phyloP scores from a whole-genome alignment of 2,797 vertebrate species.

The Chrysocyon brachyurus region DNA sequence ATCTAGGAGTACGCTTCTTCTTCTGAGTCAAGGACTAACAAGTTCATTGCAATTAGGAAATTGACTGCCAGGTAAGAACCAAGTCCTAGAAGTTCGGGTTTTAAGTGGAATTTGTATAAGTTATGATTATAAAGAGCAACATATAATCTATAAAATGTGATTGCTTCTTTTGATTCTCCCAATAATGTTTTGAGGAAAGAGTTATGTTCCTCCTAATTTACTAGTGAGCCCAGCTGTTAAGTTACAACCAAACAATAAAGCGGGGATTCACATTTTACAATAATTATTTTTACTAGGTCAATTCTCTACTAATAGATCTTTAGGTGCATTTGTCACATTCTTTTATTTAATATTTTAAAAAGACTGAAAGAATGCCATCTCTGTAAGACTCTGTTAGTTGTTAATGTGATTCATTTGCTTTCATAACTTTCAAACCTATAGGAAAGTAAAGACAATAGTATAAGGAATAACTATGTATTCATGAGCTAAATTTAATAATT shows the following conservation, averaged over 20 bases:
- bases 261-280: conserved; percentile 27
- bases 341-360: conserved; percentile 53
- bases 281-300: conserved; percentile 47
- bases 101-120: not conserved
- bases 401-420: conserved; percentile 24
- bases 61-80: not conserved
- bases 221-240: conserved; percentile 22
- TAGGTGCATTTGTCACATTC: not conserved
- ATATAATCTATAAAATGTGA: not conserved
- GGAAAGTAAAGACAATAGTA: not conserved
- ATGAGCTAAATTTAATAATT: not conserved
- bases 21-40: not conserved
- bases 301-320: conserved; percentile 44
- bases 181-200: not conserved
- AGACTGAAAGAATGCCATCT: not conserved
- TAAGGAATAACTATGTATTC: not conserved
- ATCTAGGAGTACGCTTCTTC: not conserved
- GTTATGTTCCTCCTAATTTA: not conserved
- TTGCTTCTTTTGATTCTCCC: not conserved
- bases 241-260: not conserved
- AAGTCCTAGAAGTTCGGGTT: not conserved
- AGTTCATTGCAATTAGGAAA: not conserved
- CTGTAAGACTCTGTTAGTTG: conserved; percentile 24
- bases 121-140: not conserved
- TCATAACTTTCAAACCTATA: not conserved